Conservation (phyloP, 2,113 vertebrate genomes). For the Sprattus sprattus region DNA sequence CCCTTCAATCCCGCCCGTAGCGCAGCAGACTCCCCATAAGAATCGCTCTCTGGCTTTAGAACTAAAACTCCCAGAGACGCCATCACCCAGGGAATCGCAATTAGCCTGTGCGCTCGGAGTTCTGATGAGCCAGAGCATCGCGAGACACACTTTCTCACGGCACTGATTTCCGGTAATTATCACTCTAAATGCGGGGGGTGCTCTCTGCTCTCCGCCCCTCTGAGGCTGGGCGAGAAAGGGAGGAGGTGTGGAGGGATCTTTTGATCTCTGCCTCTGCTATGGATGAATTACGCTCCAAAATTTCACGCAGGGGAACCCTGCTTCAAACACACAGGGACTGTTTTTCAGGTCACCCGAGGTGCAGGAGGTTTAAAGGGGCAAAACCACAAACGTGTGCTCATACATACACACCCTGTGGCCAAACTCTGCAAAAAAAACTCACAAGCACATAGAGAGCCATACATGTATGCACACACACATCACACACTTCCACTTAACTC, state of each 20-base stretch:
- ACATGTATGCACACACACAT: background rate
- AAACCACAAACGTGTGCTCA: slow-evolving; percentile 28
- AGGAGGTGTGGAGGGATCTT: slow-evolving; percentile 52
- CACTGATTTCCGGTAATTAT: slow-evolving; percentile 57
- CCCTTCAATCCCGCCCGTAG: background rate
- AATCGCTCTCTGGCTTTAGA: background rate
- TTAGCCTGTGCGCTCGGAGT: slow-evolving; percentile 20
- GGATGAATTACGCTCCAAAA: slow-evolving; percentile 74
- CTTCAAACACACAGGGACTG: slow-evolving; percentile 46
- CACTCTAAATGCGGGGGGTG: slow-evolving; percentile 51
- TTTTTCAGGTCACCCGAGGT: no score
- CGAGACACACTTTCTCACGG: slow-evolving; percentile 30
- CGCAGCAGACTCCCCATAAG: background rate
- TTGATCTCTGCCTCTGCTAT: slow-evolving; percentile 70
- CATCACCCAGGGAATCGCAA: slow-evolving; percentile 25
- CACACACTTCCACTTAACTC: background rate
- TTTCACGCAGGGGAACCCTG: slow-evolving; percentile 68
- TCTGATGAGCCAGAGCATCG: slow-evolving; percentile 31
- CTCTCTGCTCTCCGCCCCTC: slow-evolving; percentile 42
- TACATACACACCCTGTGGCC: slow-evolving; percentile 37
- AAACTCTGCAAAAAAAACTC: background rate
- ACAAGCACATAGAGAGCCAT: background rate
- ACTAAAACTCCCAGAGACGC: background rate
- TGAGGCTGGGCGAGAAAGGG: background rate
- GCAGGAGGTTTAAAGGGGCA: slow-evolving; percentile 18